phyloP scores from a whole-genome alignment of 1,140 invertebrate genomes.

The Platyscapa corneri region DNA sequence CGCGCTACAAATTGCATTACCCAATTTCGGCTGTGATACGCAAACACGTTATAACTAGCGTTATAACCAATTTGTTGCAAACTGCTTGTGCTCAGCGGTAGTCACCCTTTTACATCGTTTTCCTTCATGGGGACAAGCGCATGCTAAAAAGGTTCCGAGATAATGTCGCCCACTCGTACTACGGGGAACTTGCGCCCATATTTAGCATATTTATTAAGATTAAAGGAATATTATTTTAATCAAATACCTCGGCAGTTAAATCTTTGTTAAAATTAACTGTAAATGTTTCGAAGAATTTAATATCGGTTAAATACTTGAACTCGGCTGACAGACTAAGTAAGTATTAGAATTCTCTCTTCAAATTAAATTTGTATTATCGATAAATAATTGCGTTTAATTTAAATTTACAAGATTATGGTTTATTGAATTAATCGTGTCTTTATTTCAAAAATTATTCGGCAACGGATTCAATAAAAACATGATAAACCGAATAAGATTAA shows the following conservation, averaged over 20 bases:
- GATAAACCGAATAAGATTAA: too few relatives aligned
- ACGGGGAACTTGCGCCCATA: too few relatives aligned
- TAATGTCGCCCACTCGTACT: too few relatives aligned
- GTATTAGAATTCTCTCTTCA: too few relatives aligned
- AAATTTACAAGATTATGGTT: too few relatives aligned
- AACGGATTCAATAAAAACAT: too few relatives aligned
- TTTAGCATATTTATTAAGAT: background rate
- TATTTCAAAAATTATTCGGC: too few relatives aligned
- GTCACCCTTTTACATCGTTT: background rate
- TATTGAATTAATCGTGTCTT: too few relatives aligned
- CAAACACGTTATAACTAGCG: background rate
- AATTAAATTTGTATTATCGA: too few relatives aligned
- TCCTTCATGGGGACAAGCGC: background rate
- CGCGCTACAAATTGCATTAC: slow-evolving; percentile 46
- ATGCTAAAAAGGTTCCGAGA: background rate
- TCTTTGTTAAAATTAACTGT: background rate
- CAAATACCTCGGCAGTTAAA: background rate
- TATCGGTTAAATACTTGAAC: too few relatives aligned
- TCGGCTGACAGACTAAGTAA: too few relatives aligned
- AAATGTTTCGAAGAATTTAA: background rate
- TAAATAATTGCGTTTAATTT: too few relatives aligned
- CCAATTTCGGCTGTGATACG: slow-evolving; percentile 29
- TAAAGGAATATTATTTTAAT: background rate
- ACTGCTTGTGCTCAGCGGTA: background rate
- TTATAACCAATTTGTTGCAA: slow-evolving; percentile 48